A percentile compares a stretch with the other conserved stretches of the same genome.
Conservation (phyloP, 2,113 vertebrate genomes). For the Pomatostomus ruficeps region DNA sequence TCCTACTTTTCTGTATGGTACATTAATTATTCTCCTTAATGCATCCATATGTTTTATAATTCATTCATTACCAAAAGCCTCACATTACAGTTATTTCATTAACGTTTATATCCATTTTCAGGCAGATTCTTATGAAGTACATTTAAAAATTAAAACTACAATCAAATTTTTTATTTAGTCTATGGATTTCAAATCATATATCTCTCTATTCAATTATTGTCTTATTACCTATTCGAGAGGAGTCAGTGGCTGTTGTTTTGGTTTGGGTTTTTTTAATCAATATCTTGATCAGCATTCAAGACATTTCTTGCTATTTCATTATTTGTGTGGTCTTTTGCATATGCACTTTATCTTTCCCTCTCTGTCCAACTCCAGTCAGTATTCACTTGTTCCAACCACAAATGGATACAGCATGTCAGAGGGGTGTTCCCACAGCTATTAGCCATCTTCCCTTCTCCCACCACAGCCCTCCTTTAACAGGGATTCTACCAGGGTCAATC, state of each 20-base stretch:
- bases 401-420: neutral
- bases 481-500: neutral
- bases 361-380: neutral
- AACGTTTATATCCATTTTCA: constrained; percentile 47
- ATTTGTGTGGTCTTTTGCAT: neutral
- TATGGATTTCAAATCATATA: constrained; percentile 6
- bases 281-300: neutral
- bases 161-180: constrained; percentile 15
- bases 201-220: constrained; percentile 14
- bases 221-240: neutral
- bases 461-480: neutral
- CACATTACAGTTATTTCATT: constrained; percentile 53
- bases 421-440: neutral
- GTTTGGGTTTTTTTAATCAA: neutral
- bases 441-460: neutral
- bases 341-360: neutral
- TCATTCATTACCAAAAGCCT: constrained; percentile 36
- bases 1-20: constrained; percentile 49
- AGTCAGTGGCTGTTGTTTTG: neutral
- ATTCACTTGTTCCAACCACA: neutral
- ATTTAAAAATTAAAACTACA: constrained; percentile 40
- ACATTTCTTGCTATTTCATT: neutral
- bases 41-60: constrained; percentile 56
- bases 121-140: constrained; percentile 35
- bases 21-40: constrained; percentile 68